Conservation (phyloP, 2,797 vertebrate species). For the Microchirus variegatus region DNA sequence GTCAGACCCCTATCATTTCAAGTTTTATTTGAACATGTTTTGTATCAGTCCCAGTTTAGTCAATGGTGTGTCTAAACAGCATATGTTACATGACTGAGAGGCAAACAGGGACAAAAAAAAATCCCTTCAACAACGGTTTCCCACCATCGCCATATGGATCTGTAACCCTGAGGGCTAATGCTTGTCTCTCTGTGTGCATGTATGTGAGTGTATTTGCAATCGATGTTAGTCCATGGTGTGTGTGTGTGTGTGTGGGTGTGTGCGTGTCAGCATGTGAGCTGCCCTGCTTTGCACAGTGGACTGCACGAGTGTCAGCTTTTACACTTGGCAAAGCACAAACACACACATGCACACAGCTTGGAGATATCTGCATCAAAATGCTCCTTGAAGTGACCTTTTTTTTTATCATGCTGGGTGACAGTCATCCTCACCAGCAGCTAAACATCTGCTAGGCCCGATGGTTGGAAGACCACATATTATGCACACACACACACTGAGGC, state of each 20-base stretch:
- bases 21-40: not conserved
- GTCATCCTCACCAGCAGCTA: slow-evolving; percentile 59
- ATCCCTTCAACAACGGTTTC: slow-evolving; percentile 22
- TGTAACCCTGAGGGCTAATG: slow-evolving; percentile 21
- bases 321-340: slow-evolving; percentile 36
- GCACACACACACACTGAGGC: slow-evolving; percentile 6
- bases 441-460: slow-evolving; percentile 61
- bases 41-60: not conserved
- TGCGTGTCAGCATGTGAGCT: not conserved
- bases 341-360: slow-evolving; percentile 38
- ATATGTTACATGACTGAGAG: slow-evolving; percentile 28
- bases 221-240: no score
- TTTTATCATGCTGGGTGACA: slow-evolving; percentile 47
- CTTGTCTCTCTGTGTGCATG: not conserved
- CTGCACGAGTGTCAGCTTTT: slow-evolving; percentile 20
- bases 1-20: no score
- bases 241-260: not conserved
- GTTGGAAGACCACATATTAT: not conserved
- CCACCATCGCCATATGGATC: slow-evolving; percentile 34
- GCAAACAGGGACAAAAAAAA: not conserved
- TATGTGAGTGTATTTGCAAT: slow-evolving; percentile 1
- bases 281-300: slow-evolving; percentile 10
- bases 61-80: slow-evolving; percentile 3
- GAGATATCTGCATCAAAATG: slow-evolving; percentile 44
- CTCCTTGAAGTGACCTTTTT: slow-evolving; percentile 63